Conservation (phyloP, 1,140 invertebrate species). For the Lasaia peninsularis region DNA sequence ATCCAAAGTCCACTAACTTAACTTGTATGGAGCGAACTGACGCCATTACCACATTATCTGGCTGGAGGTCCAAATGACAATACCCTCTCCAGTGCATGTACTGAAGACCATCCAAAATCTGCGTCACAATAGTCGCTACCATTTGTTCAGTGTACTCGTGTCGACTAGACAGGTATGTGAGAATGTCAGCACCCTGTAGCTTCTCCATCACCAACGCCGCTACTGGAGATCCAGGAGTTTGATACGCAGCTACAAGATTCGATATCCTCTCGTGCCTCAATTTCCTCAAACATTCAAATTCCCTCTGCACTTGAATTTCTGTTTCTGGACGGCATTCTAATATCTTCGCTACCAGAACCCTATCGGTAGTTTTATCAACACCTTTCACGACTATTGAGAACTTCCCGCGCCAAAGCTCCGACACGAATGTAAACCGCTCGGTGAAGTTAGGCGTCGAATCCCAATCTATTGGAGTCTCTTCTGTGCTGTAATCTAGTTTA, state of each 20-base stretch:
- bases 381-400: slow-evolving; percentile 92
- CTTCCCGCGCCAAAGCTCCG: slow-evolving; percentile 88
- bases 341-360: slow-evolving; percentile 87
- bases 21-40: slow-evolving; percentile 90
- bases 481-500: slow-evolving; percentile 85
- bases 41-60: slow-evolving; percentile 97
- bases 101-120: slow-evolving; percentile 91
- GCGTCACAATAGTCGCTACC: slow-evolving; percentile 89
- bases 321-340: slow-evolving; percentile 83
- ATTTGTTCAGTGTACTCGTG: slow-evolving; percentile 95
- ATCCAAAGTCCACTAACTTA: slow-evolving; percentile 95
- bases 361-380: slow-evolving; percentile 85
- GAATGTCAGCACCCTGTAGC: slow-evolving; percentile 92
- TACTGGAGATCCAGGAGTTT: slow-evolving; percentile 80
- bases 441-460: slow-evolving; percentile 80
- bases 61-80: slow-evolving; percentile 95
- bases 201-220: slow-evolving; percentile 90
- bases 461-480: slow-evolving; percentile 86
- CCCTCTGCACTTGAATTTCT: slow-evolving; percentile 82
- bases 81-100: slow-evolving; percentile 96
- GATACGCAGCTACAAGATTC: slow-evolving; percentile 84
- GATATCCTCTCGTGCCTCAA: slow-evolving; percentile 92
- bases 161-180: slow-evolving; percentile 90
- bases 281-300: slow-evolving; percentile 89
- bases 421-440: slow-evolving; percentile 89